Evolutionary conservation across 2,888 invertebrate genomes (phyloP), one percentile per base, ranked within the genome.

Genomic region (Microplitis deprimator): DNA sequence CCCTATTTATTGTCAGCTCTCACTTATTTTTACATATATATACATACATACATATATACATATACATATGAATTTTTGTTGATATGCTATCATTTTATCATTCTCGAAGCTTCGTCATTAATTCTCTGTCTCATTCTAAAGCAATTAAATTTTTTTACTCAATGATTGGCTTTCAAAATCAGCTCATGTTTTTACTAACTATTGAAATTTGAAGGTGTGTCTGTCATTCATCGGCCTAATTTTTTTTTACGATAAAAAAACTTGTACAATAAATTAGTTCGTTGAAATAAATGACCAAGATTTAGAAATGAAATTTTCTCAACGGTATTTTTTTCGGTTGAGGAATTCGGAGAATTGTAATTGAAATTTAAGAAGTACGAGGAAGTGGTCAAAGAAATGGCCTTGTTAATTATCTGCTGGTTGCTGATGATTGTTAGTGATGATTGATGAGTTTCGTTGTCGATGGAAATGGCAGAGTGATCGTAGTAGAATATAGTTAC

Each of bases 1-100:
- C 80, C 75, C 73, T 73, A 40, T 70, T 73, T 68, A 77, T 78
- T 78, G 68, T 67, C 62, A 61, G 62, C 62, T 64, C 64, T 68
- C 20, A 39, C 62, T 68, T 29, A 60, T 60, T 39, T 50, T 50
- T 50, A 13, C 50, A 50, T 50, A 50, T 50, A 5, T 50, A 50
- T 8, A 50, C 13, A 13, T 8, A 29, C 41, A 8, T 41, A 41
- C 10, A 41, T 7, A 41, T 50, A 41, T 41, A 3, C 13, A 50
- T 1, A 50, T 50, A 13, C 6, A 59, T 4, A 39, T 74, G 69
- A 16, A 29, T 13, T 50, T 50, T 50, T 50, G 13, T 29, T 50
- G 50, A 50, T 50, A 50, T 8, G 50, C 50, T 50, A 50, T 50
- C 50, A 50, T 50, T 50, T 50, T 13, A 50, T 50, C 50, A 50